Evolutionary conservation across 2,888 invertebrate species (phyloP), one percentile per base, ranked within the genome.

Genomic region (Melinaea marsaeus): DNA sequence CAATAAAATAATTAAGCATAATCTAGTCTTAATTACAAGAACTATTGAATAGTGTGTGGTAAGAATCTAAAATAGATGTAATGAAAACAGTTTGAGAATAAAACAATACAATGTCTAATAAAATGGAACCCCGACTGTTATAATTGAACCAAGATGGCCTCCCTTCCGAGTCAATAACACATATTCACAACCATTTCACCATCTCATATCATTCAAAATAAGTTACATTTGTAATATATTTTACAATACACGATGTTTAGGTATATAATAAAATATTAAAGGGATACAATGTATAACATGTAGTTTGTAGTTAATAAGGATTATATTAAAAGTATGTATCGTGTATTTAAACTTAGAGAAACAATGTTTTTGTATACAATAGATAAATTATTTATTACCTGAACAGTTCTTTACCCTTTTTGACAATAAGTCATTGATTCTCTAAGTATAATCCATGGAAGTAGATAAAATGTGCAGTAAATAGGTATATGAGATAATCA

Each of bases 141-240:
- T 7, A 22, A 51, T 32, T 32, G 51, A 11, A 51, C 57, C 42
- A 61, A 65, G 51, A 59, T 59, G 56, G 61, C 65, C 57, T 55
- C 61, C 34, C 58, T 60, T 65, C 51, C 54, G 47, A 57, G 63
- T 65, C 61, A 55, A 57, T 63, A 65, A 69, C 69, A 68, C 64
- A 63, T 70, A 66, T 71, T 74, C 74, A 74, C 74, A 74, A 74
- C 74, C 74, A 69, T 72, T 71, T 71, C 74, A 73, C 69, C 71
- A 71, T 68, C 61, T 65, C 71, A 55, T 67, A 62, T 63, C 63
- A 61, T 67, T 63, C 60, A 55, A 66, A 68, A 66, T 66, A 61
- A 68, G 55, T 65, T 65, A 67, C 64, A 65, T 64, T 61, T 63
- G 64, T 58, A 59, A 60, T 61, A 64, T 34, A 56, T 32, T 61